Evolutionary conservation across 1,140 invertebrate species (phyloP), one percentile per base, ranked within the genome.

Genomic region (Bombus consobrinus): DNA sequence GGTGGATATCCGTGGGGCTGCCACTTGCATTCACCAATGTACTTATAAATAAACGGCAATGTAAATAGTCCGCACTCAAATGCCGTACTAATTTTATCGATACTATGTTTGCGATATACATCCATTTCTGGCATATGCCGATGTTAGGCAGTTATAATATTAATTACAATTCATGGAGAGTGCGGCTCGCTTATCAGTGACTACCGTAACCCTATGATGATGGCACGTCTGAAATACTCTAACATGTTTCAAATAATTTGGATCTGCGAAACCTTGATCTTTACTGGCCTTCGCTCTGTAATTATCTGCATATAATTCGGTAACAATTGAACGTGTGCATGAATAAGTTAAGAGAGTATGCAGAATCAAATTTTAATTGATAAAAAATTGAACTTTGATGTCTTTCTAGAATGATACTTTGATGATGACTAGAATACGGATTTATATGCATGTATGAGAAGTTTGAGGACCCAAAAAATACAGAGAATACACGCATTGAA

Each of bases 31-130:
- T 89, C 88, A 92, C 88, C 84, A 88, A 89, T 90, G 89, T 75
- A 80, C 86, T 94, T 95, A 95, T 95, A 95, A 94, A 94, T 95
- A 95, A 94, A 94, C 92, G 84, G 84, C 87, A 94, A 94, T 94
- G 94, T 95, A 94, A 95, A 95, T 95, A 94, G 94, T 95, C 88
- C 87, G 86, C 89, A 90, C 90, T 93, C 88, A 91, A 94, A 95
- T 94, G 90, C 92, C 93, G 89, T 89, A 93, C 86, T 94, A 95
- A 94, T 95, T 95, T 92, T 92, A 94, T 91, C 93, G 84, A 92
- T 93, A 88, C 84, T 79, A 78, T 84, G 77, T 90, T 90, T 86
- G 83, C 86, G 43, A 84, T 89, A 89, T 84, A 87, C 74, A 88
- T 88, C 74, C 73, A 87, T 89, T 77, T 89, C 34, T 34, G 69